Base-by-base conservation (phyloP, 2,797 vertebrate species). In the Carduelis carduelis region DNA sequence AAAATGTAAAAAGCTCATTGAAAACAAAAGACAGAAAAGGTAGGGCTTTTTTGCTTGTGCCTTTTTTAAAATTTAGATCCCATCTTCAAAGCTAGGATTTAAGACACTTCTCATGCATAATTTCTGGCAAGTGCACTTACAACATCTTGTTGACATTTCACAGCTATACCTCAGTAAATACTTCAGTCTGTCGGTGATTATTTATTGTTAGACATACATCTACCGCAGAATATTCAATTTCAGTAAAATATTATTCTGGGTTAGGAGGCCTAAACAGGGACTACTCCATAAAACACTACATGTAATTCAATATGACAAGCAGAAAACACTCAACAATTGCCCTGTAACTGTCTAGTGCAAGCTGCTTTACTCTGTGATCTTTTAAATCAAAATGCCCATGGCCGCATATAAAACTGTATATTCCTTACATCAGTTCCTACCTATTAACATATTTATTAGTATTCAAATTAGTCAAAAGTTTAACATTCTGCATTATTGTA, bases 131-230 rank as follows among this genome's bases (percentile, higher is more conserved):
- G 53, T 32, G 22, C n/a, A 16, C 43, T 81, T 86, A 28, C 9
- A 93, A 65, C 20, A 92, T 64, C 65, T 88, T 87, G 89, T 76
- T 94, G 86, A 83, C 83, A 94, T 95, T 93, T 95, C 86, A 78
- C 53, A 88, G 69, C 80, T 93, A 83, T 28, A 94, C 12, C 39
- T 92, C 74, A 87, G 86, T 69, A 93, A 84, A 87, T 69, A 69
- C 63, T 90, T 82, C 81, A 82, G 34, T 23, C 46, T 92, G 47
- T 23, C 68, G 15, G 77, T 72, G 77, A 89, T 84, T 81, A 95
- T 84, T 94, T 93, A 79, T 79, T 90, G 78, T 76, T 87, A 92
- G 83, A 68, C 50, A 75, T 22, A 49, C 15, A 65, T 61, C 41
- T 88, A 61, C 57, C 60, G 68, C 37, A 75, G 90, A 87, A 87